Evolutionary conservation across 1,140 invertebrate species (phyloP), one percentile per base, ranked within the genome.

Genomic region (Papilio glaucus): DNA sequence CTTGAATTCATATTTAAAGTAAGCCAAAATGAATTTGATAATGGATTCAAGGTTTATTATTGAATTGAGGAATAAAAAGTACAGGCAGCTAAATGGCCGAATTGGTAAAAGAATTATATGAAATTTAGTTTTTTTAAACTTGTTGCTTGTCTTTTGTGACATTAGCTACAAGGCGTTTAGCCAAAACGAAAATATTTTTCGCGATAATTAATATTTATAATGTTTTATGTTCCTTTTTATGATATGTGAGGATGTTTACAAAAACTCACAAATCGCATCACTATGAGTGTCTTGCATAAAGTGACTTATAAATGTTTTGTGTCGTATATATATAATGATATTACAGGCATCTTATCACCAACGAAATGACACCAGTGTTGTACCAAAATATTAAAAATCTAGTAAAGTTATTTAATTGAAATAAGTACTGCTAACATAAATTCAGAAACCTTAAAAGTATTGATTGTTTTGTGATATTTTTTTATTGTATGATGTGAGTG

Each of bases 401-500:
- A 15, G 1, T 15, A 21, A 45, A 7, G n/a, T 13, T 45, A 18
- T 45, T 18, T 15, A 18, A 15, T 45, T 42, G 13, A 42, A 41
- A 21, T 49, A 57, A 15, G 39, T 39, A 38, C 8, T 21, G n/a
- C 29, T 37, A 38, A 13, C 13, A 37, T 33, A 6, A 0, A 63
- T 37, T 8, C 18, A 26, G n/a, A 45, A 67, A 67, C 37, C 37
- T 10, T 67, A 67, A 3, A 67, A 41, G 63, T 26, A 41, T 67
- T 67, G n/a, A 29, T 42, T 42, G 21, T 9, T 42, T 42, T 67
- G 63, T 67, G 63, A 67, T 67, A 67, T 67, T 41, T 57, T 57
- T 57, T 13, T 53, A 15, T 15, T 24, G n/a, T 41, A 65, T 8
- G 15, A 65, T 38, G 24, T 65, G 15, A 24, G 37, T 18, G 7